phyloP scores from a whole-genome alignment of 2,888 invertebrate species.

The Ceramica pisi region DNA sequence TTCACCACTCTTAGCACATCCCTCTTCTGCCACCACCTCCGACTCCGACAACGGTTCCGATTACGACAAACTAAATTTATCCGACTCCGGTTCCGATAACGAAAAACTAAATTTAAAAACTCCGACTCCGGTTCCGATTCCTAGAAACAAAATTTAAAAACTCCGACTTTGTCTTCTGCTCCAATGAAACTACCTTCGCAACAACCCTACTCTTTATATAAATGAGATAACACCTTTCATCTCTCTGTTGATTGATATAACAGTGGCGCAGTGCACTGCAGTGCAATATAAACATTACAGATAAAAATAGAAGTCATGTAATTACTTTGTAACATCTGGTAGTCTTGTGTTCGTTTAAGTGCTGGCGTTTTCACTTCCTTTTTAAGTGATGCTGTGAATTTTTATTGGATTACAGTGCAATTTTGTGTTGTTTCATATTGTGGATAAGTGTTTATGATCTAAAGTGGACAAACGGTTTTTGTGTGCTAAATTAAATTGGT shows the following conservation, averaged over 20 bases:
- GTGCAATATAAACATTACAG: slow-evolving; percentile 40
- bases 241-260: slow-evolving; percentile 31
- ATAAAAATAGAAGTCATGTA: slow-evolving; percentile 44
- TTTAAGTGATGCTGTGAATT: slow-evolving; percentile 1
- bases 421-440: slow-evolving; percentile 23
- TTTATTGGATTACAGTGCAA: slow-evolving; percentile 31
- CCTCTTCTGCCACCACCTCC: background rate
- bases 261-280: slow-evolving; percentile 9
- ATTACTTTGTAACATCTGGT: slow-evolving; percentile 34
- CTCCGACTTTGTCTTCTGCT: background rate
- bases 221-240: slow-evolving; percentile 34
- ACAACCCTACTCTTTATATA: background rate
- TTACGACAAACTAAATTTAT: background rate
- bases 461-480: background rate
- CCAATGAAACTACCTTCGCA: background rate
- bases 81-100: background rate
- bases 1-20: no score
- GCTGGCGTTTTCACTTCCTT: slow-evolving; percentile 12
- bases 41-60: background rate
- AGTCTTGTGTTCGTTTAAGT: slow-evolving; percentile 2
- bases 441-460: background rate
- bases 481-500: background rate
- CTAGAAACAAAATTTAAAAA: background rate
- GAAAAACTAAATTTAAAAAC: background rate
- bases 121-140: background rate